Base-by-base conservation (phyloP, 64 coral and sea anemone species). In the Acropora yongei region DNA sequence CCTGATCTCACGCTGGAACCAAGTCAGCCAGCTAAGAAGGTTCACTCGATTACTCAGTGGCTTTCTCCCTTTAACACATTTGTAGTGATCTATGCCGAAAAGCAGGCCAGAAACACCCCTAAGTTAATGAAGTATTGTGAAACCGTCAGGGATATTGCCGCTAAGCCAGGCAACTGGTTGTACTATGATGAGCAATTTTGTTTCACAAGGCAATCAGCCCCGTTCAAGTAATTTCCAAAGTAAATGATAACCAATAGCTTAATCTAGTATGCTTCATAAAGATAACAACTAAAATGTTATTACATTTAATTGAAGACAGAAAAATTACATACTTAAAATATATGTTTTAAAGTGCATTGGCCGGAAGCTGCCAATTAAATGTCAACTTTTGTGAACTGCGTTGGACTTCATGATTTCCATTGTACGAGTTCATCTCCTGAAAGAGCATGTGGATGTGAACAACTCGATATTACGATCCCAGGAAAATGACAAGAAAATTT, bases 311-410 rank as follows among this genome's bases (percentile, higher is more conserved):
- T 49, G 76, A 49, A 78, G 76, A 13, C 76, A 3, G 76, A 78
- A 44, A 49, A n/a, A n/a, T n/a, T 78, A 12, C 44, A 78, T 48
- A 78, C 76, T 12, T 10, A 78, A 49, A 78, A 48, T 48, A 78
- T 5, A 49, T 57, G 78, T 80, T 57, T 60, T 80, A 80, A 80
- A 80, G 78, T 80, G 49, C 49, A 80, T 80, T 80, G 49, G 78
- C 49, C 18, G 18, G 78, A 80, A 60, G 49, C 78, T 80, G 78
- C 55, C 78, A 80, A 80, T 58, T 80, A 57, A 80, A 80, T n/a
- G 2, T 80, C 78, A 80, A 80, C 78, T 80, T 80, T 80, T 80
- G 78, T 49, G 20, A 53, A 80, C 57, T 80, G 47, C 57, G 78
- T 80, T 49, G 49, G 57, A 80, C 51, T 80, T 80, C 78, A 49